Percentiles rank a stretch among this genome's conserved stretches.
Evolutionary conservation across 2,797 vertebrate species (phyloP).

Genomic region (Leuciscus waleckii): DNA sequence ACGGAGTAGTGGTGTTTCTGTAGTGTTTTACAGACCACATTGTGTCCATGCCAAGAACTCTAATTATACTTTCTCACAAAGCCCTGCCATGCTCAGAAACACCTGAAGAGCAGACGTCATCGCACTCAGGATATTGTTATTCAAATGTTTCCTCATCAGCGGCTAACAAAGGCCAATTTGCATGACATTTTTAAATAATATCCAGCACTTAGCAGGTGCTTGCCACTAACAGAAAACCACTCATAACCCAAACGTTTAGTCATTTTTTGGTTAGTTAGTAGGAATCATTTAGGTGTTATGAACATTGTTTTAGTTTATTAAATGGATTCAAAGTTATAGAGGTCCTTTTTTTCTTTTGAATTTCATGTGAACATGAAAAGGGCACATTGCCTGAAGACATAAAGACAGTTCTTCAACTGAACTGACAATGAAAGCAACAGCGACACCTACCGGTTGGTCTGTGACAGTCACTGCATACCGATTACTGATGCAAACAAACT

Average conservation of each 20-base stretch:
- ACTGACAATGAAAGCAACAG: constrained; percentile 45
- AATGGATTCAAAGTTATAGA: not conserved
- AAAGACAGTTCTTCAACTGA: not conserved
- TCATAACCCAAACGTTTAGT: constrained; percentile 3
- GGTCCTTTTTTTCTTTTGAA: not conserved
- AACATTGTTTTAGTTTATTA: constrained; percentile 4
- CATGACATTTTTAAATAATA: constrained; percentile 65
- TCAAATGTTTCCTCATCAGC: constrained; percentile 87
- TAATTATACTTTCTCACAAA: constrained; percentile 87
- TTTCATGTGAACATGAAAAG: not conserved
- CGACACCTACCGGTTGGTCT: constrained; percentile 37
- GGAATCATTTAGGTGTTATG: not conserved
- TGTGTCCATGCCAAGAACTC: constrained; percentile 80
- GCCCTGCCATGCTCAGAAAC: constrained; percentile 88
- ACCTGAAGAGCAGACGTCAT: constrained; percentile 86
- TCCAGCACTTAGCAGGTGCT: constrained; percentile 36
- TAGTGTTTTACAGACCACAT: constrained; percentile 19
- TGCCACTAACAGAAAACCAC: constrained; percentile 17
- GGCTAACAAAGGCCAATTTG: constrained; percentile 85
- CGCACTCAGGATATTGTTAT: constrained; percentile 85
- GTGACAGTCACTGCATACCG: not conserved
- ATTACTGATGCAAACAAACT: not conserved
- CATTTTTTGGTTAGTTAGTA: not conserved
- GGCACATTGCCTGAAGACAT: not conserved
- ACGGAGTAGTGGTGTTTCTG: not conserved